phyloP scores from a whole-genome alignment of 2,797 vertebrate species.

The Gallinago solitaria region DNA sequence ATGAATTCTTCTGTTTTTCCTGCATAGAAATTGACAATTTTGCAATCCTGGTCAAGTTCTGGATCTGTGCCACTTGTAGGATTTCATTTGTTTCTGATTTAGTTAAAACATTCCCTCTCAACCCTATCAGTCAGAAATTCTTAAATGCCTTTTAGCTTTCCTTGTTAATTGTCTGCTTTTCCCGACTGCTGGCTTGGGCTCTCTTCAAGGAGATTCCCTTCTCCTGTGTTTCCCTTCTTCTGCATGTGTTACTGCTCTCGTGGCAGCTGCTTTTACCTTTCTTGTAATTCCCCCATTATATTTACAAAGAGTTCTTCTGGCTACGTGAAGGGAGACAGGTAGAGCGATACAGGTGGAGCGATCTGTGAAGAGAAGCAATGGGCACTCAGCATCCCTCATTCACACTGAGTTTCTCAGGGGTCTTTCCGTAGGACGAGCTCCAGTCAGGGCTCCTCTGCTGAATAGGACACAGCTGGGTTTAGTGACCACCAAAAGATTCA shows the following conservation, averaged over 20 bases:
- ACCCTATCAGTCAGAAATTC: background rate
- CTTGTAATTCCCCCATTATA: background rate
- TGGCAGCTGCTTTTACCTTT: background rate
- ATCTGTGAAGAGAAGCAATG: background rate
- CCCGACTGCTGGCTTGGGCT: background rate
- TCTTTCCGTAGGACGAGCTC: background rate
- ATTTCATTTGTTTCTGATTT: slow-evolving; percentile 63
- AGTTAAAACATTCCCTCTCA: slow-evolving; percentile 43
- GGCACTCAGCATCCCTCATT: background rate
- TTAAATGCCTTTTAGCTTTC: background rate
- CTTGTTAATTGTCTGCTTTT: background rate
- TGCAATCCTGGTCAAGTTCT: slow-evolving; percentile 38
- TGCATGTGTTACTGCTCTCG: background rate
- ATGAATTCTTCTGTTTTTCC: slow-evolving; percentile 57
- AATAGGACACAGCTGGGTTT: background rate
- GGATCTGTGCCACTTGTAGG: slow-evolving; percentile 42
- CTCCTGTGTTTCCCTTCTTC: background rate
- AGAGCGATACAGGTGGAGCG: background rate
- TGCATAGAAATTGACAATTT: slow-evolving; percentile 63
- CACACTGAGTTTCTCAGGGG: background rate
- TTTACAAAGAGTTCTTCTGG: background rate
- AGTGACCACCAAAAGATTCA: background rate
- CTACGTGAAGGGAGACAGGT: background rate
- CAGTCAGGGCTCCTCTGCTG: background rate
- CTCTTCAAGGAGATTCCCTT: background rate